Evolutionary conservation across 2,888 invertebrate genomes (phyloP).

Genomic region (Xestobium rufovillosum): DNA sequence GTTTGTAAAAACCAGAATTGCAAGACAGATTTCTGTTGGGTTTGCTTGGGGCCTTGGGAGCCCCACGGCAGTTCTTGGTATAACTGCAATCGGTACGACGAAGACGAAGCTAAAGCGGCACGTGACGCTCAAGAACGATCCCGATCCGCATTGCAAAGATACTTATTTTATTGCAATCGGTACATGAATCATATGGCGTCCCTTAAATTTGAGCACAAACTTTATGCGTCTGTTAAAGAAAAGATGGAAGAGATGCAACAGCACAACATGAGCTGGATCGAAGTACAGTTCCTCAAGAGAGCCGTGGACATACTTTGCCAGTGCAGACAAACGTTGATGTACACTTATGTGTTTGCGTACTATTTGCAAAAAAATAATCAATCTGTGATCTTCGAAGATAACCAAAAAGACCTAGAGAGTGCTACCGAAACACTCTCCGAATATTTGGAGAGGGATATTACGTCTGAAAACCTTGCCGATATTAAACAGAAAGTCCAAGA

Average conservation of each 20-base stretch:
- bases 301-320: slow-evolving; percentile 95
- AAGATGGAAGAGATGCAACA: slow-evolving; percentile 99
- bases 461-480: slow-evolving; percentile 91
- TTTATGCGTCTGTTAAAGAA: slow-evolving; percentile 90
- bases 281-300: slow-evolving; percentile 97
- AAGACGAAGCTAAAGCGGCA: slow-evolving; percentile 92
- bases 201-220: slow-evolving; percentile 93
- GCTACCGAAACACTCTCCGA: slow-evolving; percentile 96
- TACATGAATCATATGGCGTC: slow-evolving; percentile 99
- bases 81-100: slow-evolving; percentile 93
- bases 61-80: slow-evolving; percentile 98
- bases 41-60: slow-evolving; percentile 97
- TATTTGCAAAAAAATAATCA: slow-evolving; percentile 98
- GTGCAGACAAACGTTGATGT: slow-evolving; percentile 97
- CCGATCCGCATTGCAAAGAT: slow-evolving; percentile 89
- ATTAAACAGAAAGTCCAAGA: slow-evolving; percentile 99
- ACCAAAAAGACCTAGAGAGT: slow-evolving; percentile 95
- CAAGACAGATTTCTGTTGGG: slow-evolving; percentile 98
- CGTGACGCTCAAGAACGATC: slow-evolving; percentile 94
- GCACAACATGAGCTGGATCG: slow-evolving; percentile 99
- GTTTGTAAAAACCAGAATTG: slow-evolving; percentile 96
- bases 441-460: slow-evolving; percentile 96
- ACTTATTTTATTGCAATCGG: slow-evolving; percentile 96
- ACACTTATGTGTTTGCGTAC: slow-evolving; percentile 99
- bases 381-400: slow-evolving; percentile 97